Conservation (phyloP, 1,140 invertebrate genomes). For the Vanessa atalanta region DNA sequence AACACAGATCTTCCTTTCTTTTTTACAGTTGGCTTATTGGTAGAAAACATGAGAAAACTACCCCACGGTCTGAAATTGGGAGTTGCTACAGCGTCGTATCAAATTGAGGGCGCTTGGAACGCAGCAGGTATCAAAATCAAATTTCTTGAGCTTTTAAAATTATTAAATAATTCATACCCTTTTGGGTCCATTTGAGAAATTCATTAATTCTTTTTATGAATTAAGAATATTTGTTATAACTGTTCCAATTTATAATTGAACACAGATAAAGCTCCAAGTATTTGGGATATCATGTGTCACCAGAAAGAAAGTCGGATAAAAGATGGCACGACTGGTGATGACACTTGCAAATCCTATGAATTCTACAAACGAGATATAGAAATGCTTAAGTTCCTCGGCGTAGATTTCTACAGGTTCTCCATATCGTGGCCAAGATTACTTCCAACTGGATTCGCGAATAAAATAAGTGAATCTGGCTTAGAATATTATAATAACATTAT, state of each 20-base stretch:
- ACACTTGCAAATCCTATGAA: slow-evolving; percentile 84
- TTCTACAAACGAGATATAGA: slow-evolving; percentile 80
- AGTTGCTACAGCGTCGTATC: slow-evolving; percentile 80
- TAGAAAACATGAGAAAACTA: slow-evolving; percentile 39
- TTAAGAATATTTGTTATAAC: too few relatives aligned
- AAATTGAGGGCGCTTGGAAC: slow-evolving; percentile 83
- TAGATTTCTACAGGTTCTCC: slow-evolving; percentile 83
- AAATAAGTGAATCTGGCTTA: slow-evolving; percentile 80
- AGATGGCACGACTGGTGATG: slow-evolving; percentile 79
- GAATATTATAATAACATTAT: slow-evolving; percentile 83
- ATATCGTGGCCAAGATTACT: slow-evolving; percentile 83
- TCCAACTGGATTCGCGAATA: slow-evolving; percentile 77
- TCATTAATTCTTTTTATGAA: too few relatives aligned
- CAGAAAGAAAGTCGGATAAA: slow-evolving; percentile 56
- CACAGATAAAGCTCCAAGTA: slow-evolving; percentile 60
- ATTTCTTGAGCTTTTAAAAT: background rate
- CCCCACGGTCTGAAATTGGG: slow-evolving; percentile 67
- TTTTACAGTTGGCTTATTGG: background rate
- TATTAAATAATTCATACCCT: too few relatives aligned
- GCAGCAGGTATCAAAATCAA: slow-evolving; percentile 36
- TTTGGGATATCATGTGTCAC: slow-evolving; percentile 52
- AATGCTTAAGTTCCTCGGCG: slow-evolving; percentile 78
- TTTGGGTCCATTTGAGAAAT: too few relatives aligned
- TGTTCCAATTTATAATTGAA: background rate
- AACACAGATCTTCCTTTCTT: too few relatives aligned